Evolutionary conservation across 2,113 vertebrate species (phyloP).

Genomic region (Orientallactaga bullata): DNA sequence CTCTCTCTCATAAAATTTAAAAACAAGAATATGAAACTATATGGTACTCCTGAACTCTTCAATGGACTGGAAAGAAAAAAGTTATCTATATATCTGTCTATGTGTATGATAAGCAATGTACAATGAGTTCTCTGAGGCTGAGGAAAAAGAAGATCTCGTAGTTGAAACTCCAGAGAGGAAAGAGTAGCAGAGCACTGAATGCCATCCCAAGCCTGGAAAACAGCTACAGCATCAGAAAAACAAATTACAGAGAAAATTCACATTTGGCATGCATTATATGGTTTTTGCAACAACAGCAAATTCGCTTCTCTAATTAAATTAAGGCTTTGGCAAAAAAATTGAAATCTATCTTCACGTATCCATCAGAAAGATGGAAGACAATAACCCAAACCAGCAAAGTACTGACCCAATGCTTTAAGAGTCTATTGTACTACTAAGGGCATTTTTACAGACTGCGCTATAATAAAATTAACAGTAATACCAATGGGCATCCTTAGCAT

Average conservation of each 20-base stretch:
- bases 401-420: not conserved
- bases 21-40: not conserved
- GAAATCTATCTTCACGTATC: not conserved
- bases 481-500: not conserved
- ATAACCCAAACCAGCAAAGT: slow-evolving; percentile 4
- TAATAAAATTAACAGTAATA: not conserved
- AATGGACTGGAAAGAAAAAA: not conserved
- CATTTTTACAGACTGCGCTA: not conserved
- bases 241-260: not conserved
- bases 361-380: not conserved
- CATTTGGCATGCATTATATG: not conserved
- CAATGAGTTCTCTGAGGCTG: not conserved
- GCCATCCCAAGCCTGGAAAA: not conserved
- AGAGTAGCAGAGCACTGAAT: not conserved
- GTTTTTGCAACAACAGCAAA: slow-evolving; percentile 41
- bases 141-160: not conserved
- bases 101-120: not conserved
- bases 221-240: not conserved
- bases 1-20: too few species aligned
- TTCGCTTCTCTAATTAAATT: slow-evolving; percentile 46
- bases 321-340: not conserved
- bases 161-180: not conserved
- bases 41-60: not conserved
- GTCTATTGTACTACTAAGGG: not conserved
- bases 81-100: not conserved